Evolutionary conservation across 2,113 vertebrate genomes (phyloP).

Genomic region (Genyomyrus donnyi): DNA sequence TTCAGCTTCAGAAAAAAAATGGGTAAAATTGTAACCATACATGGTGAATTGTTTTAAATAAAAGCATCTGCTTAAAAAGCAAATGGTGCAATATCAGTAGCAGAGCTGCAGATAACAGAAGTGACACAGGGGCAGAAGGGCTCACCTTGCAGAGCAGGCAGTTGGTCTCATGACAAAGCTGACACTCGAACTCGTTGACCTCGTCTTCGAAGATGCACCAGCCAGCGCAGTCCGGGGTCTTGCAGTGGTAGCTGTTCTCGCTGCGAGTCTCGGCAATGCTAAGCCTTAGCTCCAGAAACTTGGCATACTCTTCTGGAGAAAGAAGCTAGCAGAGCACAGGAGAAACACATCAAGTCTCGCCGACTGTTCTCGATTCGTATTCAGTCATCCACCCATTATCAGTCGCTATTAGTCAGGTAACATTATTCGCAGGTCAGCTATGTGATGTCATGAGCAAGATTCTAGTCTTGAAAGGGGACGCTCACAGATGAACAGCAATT

Average conservation of each 20-base stretch:
- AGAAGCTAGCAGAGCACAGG: slow-evolving; percentile 57
- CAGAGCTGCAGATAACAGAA: background rate
- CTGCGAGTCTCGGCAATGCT: slow-evolving; percentile 73
- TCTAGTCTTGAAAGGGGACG: background rate
- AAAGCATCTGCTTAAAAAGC: background rate
- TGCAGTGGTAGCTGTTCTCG: slow-evolving; percentile 79
- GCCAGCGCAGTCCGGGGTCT: slow-evolving; percentile 73
- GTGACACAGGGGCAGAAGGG: background rate
- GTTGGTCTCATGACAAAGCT: slow-evolving; percentile 62
- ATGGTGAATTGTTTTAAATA: background rate
- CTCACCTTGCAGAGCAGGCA: slow-evolving; percentile 62
- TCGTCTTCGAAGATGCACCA: slow-evolving; percentile 86
- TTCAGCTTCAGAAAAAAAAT: background rate
- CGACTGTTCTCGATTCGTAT: background rate
- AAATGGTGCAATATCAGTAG: background rate
- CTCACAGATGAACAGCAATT: background rate
- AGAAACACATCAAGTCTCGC: background rate
- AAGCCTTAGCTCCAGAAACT: slow-evolving; percentile 68
- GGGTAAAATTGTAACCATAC: background rate
- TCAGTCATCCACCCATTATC: background rate
- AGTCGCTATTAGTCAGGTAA: background rate
- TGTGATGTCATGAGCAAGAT: background rate
- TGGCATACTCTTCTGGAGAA: slow-evolving; percentile 64
- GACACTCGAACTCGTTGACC: slow-evolving; percentile 72
- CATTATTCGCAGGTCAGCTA: background rate